These are phyloP conservation scores for Trichonephila clavata DNA, from an alignment of 1,140 invertebrate genomes.

Conservation along the genomic window DNA sequence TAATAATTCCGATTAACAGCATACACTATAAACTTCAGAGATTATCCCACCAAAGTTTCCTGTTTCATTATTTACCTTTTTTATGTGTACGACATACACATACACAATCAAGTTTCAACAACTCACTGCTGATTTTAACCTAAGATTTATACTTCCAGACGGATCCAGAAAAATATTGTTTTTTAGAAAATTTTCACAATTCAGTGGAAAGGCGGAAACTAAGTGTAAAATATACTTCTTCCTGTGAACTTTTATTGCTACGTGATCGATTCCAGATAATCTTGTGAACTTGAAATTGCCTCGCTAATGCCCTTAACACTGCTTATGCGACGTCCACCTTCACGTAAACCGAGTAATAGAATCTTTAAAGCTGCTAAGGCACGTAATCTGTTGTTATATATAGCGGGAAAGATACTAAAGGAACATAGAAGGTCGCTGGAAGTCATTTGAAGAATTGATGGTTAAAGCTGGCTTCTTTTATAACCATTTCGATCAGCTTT, in stretches of 20 bases:
- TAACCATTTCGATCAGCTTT: not conserved
- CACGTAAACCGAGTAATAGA: not conserved
- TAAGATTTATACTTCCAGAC: too few relatives aligned
- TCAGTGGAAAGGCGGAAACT: not conserved
- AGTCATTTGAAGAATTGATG: slow-evolving; percentile 10
- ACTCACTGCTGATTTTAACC: too few relatives aligned
- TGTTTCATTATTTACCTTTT: too few relatives aligned
- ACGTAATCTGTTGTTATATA: not conserved
- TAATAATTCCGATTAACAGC: too few relatives aligned
- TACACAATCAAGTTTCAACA: too few relatives aligned
- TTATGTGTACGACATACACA: too few relatives aligned
- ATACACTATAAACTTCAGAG: too few relatives aligned
- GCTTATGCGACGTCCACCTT: not conserved
- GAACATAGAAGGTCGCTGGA: not conserved
- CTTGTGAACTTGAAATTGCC: not conserved
- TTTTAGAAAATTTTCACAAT: too few relatives aligned
- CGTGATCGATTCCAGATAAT: not conserved
- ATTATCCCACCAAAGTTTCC: too few relatives aligned
- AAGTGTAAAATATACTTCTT: not conserved
- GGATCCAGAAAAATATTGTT: too few relatives aligned
- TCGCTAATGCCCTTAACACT: not conserved
- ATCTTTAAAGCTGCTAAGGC: not conserved
- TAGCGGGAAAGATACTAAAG: not conserved
- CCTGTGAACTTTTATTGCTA: not conserved
- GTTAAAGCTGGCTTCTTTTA: not conserved